phyloP scores from a whole-genome alignment of 2,113 vertebrate genomes.

The Glaucidium brasilianum region DNA sequence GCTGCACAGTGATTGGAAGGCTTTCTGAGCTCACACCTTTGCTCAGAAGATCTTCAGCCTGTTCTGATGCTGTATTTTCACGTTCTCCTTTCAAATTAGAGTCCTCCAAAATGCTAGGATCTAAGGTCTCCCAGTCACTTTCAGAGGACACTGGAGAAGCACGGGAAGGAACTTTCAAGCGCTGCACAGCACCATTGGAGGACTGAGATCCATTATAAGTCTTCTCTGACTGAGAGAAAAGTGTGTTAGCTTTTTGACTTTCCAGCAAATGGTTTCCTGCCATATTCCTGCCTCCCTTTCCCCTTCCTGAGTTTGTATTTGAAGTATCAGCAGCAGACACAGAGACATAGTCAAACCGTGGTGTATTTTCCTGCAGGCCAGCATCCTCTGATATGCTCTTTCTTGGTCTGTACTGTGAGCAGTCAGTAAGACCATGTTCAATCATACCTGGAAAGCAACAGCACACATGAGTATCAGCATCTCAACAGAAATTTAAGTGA shows the following conservation, averaged over 20 bases:
- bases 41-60: slow-evolving; percentile 57
- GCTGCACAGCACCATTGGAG: slow-evolving; percentile 46
- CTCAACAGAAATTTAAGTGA: not conserved
- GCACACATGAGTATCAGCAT: not conserved
- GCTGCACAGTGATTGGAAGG: slow-evolving; percentile 86
- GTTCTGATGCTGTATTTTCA: slow-evolving; percentile 12
- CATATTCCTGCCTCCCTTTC: not conserved
- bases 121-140: slow-evolving; percentile 96
- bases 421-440: slow-evolving; percentile 92
- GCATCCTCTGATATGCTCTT: slow-evolving; percentile 85
- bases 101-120: slow-evolving; percentile 86
- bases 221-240: slow-evolving; percentile 17
- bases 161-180: slow-evolving; percentile 76
- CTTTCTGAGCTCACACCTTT: slow-evolving; percentile 55
- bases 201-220: slow-evolving; percentile 28
- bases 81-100: slow-evolving; percentile 55
- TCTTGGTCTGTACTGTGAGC: slow-evolving; percentile 88
- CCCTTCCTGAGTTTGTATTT: slow-evolving; percentile 2
- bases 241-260: not conserved
- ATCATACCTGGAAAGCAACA: slow-evolving; percentile 84
- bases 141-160: slow-evolving; percentile 88
- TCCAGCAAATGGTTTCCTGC: not conserved
- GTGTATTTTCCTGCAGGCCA: slow-evolving; percentile 56
- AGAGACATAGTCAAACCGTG: slow-evolving; percentile 69
- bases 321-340: slow-evolving; percentile 70